Percentiles rank a stretch among this genome's conserved stretches.
Evolutionary conservation across 1,140 invertebrate species (phyloP).

Genomic region (Zaprionus vittiger): DNA sequence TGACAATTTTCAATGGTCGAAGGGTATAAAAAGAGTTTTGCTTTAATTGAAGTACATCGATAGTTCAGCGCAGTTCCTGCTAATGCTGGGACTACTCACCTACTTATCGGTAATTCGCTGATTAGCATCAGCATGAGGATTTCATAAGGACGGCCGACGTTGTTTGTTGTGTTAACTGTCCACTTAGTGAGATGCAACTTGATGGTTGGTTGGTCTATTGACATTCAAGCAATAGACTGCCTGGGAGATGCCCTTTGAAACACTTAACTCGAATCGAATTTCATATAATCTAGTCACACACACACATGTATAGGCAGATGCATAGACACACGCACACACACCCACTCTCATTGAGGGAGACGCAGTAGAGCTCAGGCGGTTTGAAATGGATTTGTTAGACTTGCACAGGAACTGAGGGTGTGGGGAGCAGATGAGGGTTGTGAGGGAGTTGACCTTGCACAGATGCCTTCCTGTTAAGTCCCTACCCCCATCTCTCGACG

Average conservation of each 20-base stretch:
- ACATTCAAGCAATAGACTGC: background rate
- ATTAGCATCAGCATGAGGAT: background rate
- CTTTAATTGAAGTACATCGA: too few relatives aligned
- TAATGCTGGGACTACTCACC: background rate
- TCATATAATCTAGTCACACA: constrained; percentile 11
- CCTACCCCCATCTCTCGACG: background rate
- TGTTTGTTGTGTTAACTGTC: background rate
- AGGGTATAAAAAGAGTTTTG: too few relatives aligned
- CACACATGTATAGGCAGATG: background rate
- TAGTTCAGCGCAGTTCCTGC: too few relatives aligned
- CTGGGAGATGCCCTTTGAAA: background rate
- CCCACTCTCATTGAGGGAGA: background rate
- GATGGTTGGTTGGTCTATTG: background rate
- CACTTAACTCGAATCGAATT: constrained; percentile 7
- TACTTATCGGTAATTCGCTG: background rate
- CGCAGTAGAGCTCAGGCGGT: background rate
- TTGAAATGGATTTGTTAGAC: constrained; percentile 26
- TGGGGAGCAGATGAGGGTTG: too few relatives aligned
- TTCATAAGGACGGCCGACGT: background rate
- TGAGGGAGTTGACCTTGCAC: background rate
- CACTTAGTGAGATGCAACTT: constrained; percentile 6
- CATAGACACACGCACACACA: background rate
- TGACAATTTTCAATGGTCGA: too few relatives aligned
- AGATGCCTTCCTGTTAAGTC: too few relatives aligned
- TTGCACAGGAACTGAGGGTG: background rate